These are phyloP conservation scores for Coelopa frigida DNA, from an alignment of 1,140 invertebrate genomes.

Conservation along the genomic window DNA sequence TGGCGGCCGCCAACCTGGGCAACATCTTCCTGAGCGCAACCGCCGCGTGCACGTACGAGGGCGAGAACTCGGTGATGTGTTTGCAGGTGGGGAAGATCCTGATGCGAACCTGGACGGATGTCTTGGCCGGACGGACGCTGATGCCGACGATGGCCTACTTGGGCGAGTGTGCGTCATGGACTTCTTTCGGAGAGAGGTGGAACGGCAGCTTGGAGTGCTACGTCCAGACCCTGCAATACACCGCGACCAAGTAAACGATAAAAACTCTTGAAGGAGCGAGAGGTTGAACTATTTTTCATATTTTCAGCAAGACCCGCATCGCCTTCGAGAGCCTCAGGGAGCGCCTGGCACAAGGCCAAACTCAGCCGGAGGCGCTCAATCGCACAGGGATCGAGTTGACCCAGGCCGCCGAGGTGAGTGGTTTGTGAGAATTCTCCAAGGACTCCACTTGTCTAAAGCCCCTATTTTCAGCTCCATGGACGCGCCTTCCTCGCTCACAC, in stretches of 20 bases:
- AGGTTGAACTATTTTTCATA: conserved; percentile 5
- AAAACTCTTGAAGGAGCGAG: background rate
- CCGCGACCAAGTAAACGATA: conserved; percentile 56
- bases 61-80: conserved; percentile 86
- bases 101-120: conserved; percentile 61
- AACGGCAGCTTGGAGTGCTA: conserved; percentile 54
- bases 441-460: too few species aligned
- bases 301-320: conserved; percentile 56
- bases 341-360: conserved; percentile 50
- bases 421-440: background rate
- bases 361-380: conserved; percentile 73
- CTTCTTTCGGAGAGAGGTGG: conserved; percentile 46
- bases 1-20: conserved; percentile 73
- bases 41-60: conserved; percentile 85
- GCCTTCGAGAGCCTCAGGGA: conserved; percentile 57
- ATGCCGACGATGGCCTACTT: conserved; percentile 61
- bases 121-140: conserved; percentile 32
- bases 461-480: conserved; percentile 52
- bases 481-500: conserved; percentile 59
- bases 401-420: conserved; percentile 56
- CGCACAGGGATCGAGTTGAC: conserved; percentile 67
- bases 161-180: conserved; percentile 25
- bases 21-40: conserved; percentile 67
- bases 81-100: conserved; percentile 81
- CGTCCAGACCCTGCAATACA: conserved; percentile 54